These are phyloP conservation scores for Nezara viridula DNA, from an alignment of 2,888 invertebrate species.

Conservation along the genomic window DNA sequence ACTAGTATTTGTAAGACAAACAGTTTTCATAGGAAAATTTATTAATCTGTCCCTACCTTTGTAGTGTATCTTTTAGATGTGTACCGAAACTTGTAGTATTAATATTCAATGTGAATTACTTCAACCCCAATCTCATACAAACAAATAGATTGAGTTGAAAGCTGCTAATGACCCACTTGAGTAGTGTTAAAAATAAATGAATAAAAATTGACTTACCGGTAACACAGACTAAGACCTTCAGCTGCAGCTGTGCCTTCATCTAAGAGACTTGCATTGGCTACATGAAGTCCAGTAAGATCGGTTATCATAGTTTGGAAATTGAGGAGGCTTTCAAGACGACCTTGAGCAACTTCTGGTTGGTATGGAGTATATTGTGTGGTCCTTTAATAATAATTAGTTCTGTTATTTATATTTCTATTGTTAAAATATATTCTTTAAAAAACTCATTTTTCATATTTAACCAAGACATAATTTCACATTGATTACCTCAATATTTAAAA, in stretches of 20 bases:
- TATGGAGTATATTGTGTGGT: slow-evolving; percentile 99
- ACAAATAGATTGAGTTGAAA: not conserved
- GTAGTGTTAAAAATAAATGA: not conserved
- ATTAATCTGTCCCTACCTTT: too few relatives aligned
- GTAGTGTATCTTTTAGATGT: too few relatives aligned
- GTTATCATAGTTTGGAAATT: slow-evolving; percentile 98
- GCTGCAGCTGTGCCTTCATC: slow-evolving; percentile 98
- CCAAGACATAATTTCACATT: not conserved
- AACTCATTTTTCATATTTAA: not conserved
- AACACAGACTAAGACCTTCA: slow-evolving; percentile 93
- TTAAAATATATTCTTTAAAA: too few relatives aligned
- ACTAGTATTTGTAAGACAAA: too few relatives aligned
- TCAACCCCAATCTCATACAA: not conserved
- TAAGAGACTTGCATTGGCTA: slow-evolving; percentile 96
- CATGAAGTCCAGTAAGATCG: slow-evolving; percentile 94
- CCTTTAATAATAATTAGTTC: slow-evolving; percentile 71
- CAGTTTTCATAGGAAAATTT: too few relatives aligned
- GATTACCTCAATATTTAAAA: not conserved
- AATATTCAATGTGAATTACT: too few relatives aligned
- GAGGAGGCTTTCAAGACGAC: slow-evolving; percentile 92
- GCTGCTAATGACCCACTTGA: not conserved
- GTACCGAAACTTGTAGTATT: too few relatives aligned
- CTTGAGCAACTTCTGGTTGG: slow-evolving; percentile 98
- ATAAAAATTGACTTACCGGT: slow-evolving; percentile 73
- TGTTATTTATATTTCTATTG: too few relatives aligned